Base-by-base conservation (phyloP, 2,113 vertebrate species). In the Trichechus manatus region DNA sequence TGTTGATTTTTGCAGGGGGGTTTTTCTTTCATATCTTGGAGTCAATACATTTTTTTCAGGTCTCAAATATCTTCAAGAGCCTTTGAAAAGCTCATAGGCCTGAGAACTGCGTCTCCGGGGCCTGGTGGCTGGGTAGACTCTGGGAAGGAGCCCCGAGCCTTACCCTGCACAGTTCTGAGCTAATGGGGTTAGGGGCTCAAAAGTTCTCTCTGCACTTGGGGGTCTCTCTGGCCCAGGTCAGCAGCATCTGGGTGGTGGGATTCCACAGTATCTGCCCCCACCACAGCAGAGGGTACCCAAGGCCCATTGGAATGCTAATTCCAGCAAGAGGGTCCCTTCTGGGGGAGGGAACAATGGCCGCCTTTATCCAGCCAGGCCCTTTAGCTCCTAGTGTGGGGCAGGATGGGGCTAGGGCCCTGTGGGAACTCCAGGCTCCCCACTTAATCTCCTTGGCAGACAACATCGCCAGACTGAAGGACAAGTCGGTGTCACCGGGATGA, bases 381-480 rank as follows among this genome's bases (percentile, higher is more conserved):
- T 31, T 44, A 33, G 61, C 13, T 59, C 92, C 82, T 15, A 5
- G 36, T 39, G 75, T 78, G 56, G 0, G 2, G 4, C 61, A 61
- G 56, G 27, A 31, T 25, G 33, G n/a, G 64, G 83, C 88, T 56
- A 0, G 33, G 31, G 17, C 77, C 74, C 81, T 74, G 2, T 93
- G 97, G 93, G 95, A 98, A 96, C 50, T n/a, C 80, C 33, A 31
- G 70, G 23, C 89, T 88, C 56, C 53, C 44, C 5, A 3, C 64
- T 89, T 74, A 83, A 95, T 89, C 59, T 0, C 81, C 61, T 53
- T 95, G 94, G 88, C 85, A 74, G 77, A n/a, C 0, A 0, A n/a
- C 0, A 0, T 79, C 63, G 63, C 90, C 31, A 56, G 81, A 81
- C 47, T 13, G 56, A 50, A 92, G 33, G 50, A 23, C 36, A 8